Conservation (phyloP, 1,140 invertebrate species). For the Drosophila auraria region DNA sequence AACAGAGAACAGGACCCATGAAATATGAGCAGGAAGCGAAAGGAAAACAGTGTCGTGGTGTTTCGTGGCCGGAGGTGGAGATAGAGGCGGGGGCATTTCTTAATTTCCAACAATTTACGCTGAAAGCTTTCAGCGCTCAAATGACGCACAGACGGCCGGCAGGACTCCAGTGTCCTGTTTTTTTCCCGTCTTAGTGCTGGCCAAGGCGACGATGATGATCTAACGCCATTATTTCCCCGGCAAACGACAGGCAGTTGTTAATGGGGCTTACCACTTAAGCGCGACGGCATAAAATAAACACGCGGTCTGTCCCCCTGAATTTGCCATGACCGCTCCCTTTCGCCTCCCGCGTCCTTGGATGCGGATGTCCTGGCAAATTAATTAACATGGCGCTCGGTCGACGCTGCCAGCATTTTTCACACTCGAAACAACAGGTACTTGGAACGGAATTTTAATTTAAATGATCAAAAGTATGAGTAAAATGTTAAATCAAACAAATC, state of each 20-base stretch:
- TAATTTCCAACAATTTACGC: slow-evolving; percentile 83
- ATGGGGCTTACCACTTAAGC: slow-evolving; percentile 83
- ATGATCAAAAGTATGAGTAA: not conserved
- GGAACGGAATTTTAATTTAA: not conserved
- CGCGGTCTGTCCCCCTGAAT: slow-evolving; percentile 25
- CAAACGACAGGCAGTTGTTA: slow-evolving; percentile 83
- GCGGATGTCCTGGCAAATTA: slow-evolving; percentile 82
- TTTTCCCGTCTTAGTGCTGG: slow-evolving; percentile 13
- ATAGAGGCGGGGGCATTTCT: slow-evolving; percentile 67
- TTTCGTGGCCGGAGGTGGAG: not conserved
- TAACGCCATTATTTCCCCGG: slow-evolving; percentile 79
- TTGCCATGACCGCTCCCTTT: not conserved
- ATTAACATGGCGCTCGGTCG: slow-evolving; percentile 72
- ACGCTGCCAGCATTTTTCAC: slow-evolving; percentile 23
- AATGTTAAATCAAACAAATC: no score
- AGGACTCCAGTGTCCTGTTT: slow-evolving; percentile 46
- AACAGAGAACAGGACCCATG: slow-evolving; percentile 74
- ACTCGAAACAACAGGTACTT: slow-evolving; percentile 19
- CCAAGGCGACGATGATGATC: slow-evolving; percentile 78
- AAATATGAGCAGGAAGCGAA: slow-evolving; percentile 70
- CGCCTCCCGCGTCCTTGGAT: slow-evolving; percentile 8
- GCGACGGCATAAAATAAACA: slow-evolving; percentile 83
- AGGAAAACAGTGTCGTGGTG: slow-evolving; percentile 31
- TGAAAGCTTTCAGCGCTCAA: slow-evolving; percentile 83
- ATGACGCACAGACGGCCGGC: slow-evolving; percentile 65